Evolutionary conservation across 2,888 invertebrate genomes (phyloP).

Genomic region (Leptopilina drosophilae): DNA sequence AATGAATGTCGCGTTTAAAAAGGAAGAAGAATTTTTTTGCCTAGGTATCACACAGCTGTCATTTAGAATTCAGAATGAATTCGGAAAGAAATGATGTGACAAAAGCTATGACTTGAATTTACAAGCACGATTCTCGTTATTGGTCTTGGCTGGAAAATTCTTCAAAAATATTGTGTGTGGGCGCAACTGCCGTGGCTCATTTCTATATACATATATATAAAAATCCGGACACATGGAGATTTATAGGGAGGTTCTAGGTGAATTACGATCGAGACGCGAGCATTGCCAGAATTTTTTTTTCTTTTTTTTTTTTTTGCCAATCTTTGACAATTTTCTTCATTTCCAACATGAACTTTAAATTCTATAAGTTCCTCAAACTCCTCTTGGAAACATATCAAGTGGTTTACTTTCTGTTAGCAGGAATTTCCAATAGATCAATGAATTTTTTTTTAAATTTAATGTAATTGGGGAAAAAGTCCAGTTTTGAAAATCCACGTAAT

Average conservation of each 20-base stretch:
- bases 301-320: not conserved
- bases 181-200: not conserved
- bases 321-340: constrained; percentile 22
- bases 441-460: too few relatives aligned
- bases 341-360: constrained; percentile 17
- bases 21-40: not conserved
- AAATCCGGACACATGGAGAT: constrained; percentile 35
- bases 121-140: constrained; percentile 16
- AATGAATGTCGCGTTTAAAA: not conserved
- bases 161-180: not conserved
- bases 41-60: not conserved
- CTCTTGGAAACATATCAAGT: constrained; percentile 28
- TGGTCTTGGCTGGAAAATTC: constrained; percentile 3
- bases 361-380: not conserved
- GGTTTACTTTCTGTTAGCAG: not conserved
- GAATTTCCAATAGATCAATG: not conserved
- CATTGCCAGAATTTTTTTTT: constrained; percentile 14
- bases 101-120: constrained; percentile 14
- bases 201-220: not conserved
- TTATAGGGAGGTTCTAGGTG: constrained; percentile 24
- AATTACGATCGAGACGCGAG: constrained; percentile 32
- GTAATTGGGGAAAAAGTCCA: not conserved
- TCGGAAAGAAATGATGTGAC: constrained; percentile 7
- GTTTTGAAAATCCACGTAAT: too few relatives aligned
- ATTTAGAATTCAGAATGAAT: constrained; percentile 25